Base-by-base conservation (phyloP, 2,113 vertebrate genomes). In the Hyperopisus bebe region DNA sequence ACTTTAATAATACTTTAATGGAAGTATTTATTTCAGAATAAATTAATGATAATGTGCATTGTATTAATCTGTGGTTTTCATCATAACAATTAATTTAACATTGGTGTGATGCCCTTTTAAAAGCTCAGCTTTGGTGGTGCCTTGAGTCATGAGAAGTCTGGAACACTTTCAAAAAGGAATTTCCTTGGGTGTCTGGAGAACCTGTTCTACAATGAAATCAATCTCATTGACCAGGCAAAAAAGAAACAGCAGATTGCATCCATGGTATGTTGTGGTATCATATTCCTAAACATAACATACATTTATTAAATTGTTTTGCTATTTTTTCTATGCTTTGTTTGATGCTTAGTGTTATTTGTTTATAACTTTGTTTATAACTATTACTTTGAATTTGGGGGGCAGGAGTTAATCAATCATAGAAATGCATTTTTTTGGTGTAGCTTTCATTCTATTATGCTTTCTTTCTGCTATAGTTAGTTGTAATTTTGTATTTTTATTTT, bases 181-280 rank as follows among this genome's bases (percentile, higher is more conserved):
- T 98, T 98, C 93, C 93, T 96, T 46, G 98, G 98, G 62, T 99
- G 98, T 94, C 94, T 99, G 93, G 98, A 99, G 94, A 99, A 98
- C 92, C 94, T 98, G 86, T 93, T 96, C 92, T 98, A 96, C 93
- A 97, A 98, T 90, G 96, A 95, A 74, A 89, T 97, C 91, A 97
- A 97, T 48, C 92, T 99, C 94, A 95, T 98, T 50, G 94, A 96
- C 89, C 94, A 97, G 90, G 95, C 95, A 66, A 95, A 93, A 91
- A 94, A 94, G 87, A 95, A 93, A n/a, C 95, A 95, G 91, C 95
- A 96, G 92, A 95, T 97, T 92, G 94, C 94, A 84, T 46, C 93
- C 82, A 93, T 92, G 97, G 98, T 99, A 96, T 96, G 95, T 94
- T 47, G 58, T 84, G n/a, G 58, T 27, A 31, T 86, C 24, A 53